phyloP scores from a whole-genome alignment of 2,797 vertebrate genomes.

The Thaleichthys pacificus region DNA sequence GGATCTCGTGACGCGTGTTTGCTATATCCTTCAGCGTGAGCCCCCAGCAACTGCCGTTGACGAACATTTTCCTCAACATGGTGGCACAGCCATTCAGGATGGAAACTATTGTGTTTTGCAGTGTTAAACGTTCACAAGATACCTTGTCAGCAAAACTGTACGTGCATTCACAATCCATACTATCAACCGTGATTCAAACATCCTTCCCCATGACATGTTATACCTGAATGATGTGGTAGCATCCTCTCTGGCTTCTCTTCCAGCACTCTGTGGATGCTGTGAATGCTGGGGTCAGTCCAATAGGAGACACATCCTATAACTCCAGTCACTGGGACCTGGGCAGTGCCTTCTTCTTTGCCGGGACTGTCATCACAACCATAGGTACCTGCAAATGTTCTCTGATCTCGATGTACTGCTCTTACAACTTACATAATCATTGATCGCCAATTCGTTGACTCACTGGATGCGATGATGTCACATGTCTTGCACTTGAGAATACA shows the following conservation, averaged over 20 bases:
- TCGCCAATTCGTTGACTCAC: not conserved
- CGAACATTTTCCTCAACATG: not conserved
- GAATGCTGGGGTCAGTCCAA: conserved; percentile 90
- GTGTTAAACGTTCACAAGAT: not conserved
- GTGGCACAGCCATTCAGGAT: not conserved
- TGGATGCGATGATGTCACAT: not conserved
- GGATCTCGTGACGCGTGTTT: not conserved
- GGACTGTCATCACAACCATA: conserved; percentile 97
- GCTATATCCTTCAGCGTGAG: not conserved
- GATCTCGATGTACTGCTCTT: not conserved
- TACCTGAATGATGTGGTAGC: not conserved
- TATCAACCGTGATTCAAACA: too few relatives aligned
- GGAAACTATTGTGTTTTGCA: not conserved
- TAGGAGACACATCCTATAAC: conserved; percentile 87
- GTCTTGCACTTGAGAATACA: not conserved
- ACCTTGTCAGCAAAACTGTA: not conserved
- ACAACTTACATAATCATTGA: not conserved
- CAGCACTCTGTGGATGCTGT: conserved; percentile 92
- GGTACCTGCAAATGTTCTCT: conserved; percentile 65
- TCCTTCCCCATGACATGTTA: too few relatives aligned
- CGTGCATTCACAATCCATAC: too few relatives aligned
- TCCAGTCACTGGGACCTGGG: conserved; percentile 95
- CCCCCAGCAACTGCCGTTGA: too few relatives aligned
- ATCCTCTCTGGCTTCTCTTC: conserved; percentile 21
- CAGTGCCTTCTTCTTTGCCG: conserved; percentile 97